These are phyloP conservation scores for Sinonovacula constricta DNA, from an alignment of 1,140 invertebrate species.

Conservation along the genomic window DNA sequence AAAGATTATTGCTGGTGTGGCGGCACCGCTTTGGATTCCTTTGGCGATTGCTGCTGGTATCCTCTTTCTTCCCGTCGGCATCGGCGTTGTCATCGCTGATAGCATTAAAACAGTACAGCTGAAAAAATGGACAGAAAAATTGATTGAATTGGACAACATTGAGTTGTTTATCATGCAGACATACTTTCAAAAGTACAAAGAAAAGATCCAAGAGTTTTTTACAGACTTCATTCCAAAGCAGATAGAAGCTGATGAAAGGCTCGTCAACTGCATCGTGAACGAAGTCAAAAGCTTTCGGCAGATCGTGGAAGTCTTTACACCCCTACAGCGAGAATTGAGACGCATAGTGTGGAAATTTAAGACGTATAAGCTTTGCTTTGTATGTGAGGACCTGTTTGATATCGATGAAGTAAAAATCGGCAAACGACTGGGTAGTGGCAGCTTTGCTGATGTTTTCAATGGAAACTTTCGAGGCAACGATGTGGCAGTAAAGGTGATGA, in stretches of 20 bases:
- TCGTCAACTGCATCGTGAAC: slow-evolving; percentile 47
- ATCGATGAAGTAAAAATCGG: slow-evolving; percentile 12
- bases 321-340: slow-evolving; percentile 36
- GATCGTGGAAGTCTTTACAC: slow-evolving; percentile 46
- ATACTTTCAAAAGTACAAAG: slow-evolving; percentile 48
- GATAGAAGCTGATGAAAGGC: slow-evolving; percentile 52
- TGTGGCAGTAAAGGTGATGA: slow-evolving; percentile 53
- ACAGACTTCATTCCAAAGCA: slow-evolving; percentile 54
- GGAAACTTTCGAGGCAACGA: slow-evolving; percentile 18
- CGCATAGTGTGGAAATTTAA: slow-evolving; percentile 45
- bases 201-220: slow-evolving; percentile 50
- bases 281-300: slow-evolving; percentile 41
- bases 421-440: slow-evolving; percentile 41
- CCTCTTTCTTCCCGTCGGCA: slow-evolving; percentile 52
- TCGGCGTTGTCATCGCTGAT: slow-evolving; percentile 52
- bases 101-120: slow-evolving; percentile 21
- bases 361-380: slow-evolving; percentile 41
- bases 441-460: slow-evolving; percentile 49
- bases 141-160: slow-evolving; percentile 31
- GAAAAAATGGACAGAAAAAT: slow-evolving; percentile 45
- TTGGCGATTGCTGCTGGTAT: slow-evolving; percentile 50
- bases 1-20: slow-evolving; percentile 51
- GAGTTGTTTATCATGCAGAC: slow-evolving; percentile 34
- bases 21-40: slow-evolving; percentile 58
- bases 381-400: slow-evolving; percentile 27